Evolutionary conservation across 2,113 vertebrate species (phyloP), one percentile per base, ranked within the genome.

Genomic region (Struthio camelus): DNA sequence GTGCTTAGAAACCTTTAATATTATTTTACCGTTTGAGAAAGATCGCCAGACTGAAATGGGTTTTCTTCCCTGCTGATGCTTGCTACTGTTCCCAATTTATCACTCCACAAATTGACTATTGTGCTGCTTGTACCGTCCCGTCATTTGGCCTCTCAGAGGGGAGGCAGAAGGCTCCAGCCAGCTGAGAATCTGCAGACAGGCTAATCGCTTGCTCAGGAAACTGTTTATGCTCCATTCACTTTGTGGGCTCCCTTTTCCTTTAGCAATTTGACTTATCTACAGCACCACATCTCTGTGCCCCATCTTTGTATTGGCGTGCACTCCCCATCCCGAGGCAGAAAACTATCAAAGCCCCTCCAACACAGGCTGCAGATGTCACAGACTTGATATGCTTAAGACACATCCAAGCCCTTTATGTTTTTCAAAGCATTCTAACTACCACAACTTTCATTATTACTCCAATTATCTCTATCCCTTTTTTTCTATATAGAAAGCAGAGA

Each of bases 1-100:
- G 44, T n/a, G 27, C 42, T 73, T 69, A 71, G 90, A 75, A 62
- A 15, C 8, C 5, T 85, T 90, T 65, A 56, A 6, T 72, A 85
- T 69, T 89, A 67, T 58, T 81, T 85, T 65, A 40, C 44, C 4
- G 0, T 46, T 85, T 78, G 30, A 92, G 67, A 90, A 94, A 14
- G 14, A 72, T 34, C 0, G 0, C 5, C 40, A 61, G 38, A 65
- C 14, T 25, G 9, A 92, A 79, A 85, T 38, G 34, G 36, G 16
- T 16, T 92, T 48, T 76, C 34, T 17, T 85, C 66, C 62, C 66
- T 65, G 69, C 38, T 79, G 77, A 17, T 20, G 83, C 38, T 67
- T 2, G 0, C 24, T 87, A 72, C 48, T 50, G 44, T 27, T 81
- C 44, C 6, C 0, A 0, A 73, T 94, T 70, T 87, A 73, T 80